Conservation (phyloP, 1,140 invertebrate species). For the Drosophila repletoides region DNA sequence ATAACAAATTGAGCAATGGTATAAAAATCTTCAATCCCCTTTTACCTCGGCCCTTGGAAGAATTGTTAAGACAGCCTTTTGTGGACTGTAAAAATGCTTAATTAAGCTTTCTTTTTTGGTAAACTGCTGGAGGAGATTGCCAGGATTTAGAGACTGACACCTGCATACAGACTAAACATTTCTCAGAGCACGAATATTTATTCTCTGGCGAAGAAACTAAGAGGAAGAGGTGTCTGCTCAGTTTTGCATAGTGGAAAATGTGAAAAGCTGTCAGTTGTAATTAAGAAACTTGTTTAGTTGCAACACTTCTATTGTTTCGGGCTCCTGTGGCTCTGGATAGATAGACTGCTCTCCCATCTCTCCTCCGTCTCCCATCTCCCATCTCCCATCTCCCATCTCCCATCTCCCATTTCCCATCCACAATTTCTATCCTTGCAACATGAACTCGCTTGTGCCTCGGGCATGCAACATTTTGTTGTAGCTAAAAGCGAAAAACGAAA, state of each 20-base stretch:
- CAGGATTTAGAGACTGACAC: too few species aligned
- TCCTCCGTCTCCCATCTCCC: not conserved
- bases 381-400: not conserved
- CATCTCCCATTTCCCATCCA: not conserved
- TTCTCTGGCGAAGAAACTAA: too few species aligned
- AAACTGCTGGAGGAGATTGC: too few species aligned
- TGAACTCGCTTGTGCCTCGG: too few species aligned
- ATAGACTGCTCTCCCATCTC: not conserved
- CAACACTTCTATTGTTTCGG: constrained; percentile 24
- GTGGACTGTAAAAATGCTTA: too few species aligned
- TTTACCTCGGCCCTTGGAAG: too few species aligned
- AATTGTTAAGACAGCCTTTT: too few species aligned
- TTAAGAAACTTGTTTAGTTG: constrained; percentile 41
- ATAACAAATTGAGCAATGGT: too few species aligned
- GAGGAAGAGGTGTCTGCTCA: constrained; percentile 1
- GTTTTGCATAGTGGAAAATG: not conserved
- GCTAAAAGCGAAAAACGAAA: constrained; percentile 13
- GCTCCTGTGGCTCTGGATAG: not conserved
- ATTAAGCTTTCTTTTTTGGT: too few species aligned
- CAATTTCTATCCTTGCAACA: constrained; percentile 18
- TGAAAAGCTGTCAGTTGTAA: constrained; percentile 41
- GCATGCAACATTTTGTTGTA: constrained; percentile 10
- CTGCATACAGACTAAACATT: too few species aligned
- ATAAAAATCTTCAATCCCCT: too few species aligned
- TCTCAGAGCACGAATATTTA: too few species aligned